A percentile compares a stretch with the other conserved stretches of the same genome.
phyloP scores from a whole-genome alignment of 2,797 vertebrate genomes.

The Microctenopoma steveboyesi region DNA sequence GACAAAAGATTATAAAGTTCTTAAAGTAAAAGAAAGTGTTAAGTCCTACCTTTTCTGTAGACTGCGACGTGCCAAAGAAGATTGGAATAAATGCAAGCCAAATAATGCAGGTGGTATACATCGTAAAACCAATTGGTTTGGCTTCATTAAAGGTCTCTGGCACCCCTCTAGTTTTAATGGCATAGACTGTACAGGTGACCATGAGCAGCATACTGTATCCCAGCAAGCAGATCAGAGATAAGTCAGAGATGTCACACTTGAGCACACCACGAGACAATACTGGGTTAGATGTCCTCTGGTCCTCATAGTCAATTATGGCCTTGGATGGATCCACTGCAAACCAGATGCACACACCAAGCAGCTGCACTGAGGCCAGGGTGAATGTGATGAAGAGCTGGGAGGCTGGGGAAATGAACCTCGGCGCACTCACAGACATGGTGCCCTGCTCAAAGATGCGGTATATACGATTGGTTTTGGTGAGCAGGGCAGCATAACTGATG shows the following conservation, averaged over 20 bases:
- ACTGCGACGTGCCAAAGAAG: slow-evolving; percentile 98
- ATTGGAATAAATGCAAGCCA: slow-evolving; percentile 99
- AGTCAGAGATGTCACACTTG: slow-evolving; percentile 98
- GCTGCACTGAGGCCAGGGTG: slow-evolving; percentile 95
- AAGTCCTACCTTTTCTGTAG: slow-evolving; percentile 95
- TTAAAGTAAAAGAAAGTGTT: background rate
- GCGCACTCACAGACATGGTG: slow-evolving; percentile 93
- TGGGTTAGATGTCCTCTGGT: slow-evolving; percentile 96
- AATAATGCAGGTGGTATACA: slow-evolving; percentile 99
- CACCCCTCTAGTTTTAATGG: slow-evolving; percentile 97
- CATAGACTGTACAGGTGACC: slow-evolving; percentile 99
- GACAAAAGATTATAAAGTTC: background rate
- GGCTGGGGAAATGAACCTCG: slow-evolving; percentile 94
- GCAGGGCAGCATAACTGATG: slow-evolving; percentile 96
- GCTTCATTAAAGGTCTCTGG: slow-evolving; percentile 99
- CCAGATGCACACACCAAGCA: slow-evolving; percentile 97
- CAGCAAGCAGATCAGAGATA: slow-evolving; percentile 97
- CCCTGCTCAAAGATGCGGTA: slow-evolving; percentile 99
- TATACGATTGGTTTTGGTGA: slow-evolving; percentile 99
- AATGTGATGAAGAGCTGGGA: slow-evolving; percentile 97
- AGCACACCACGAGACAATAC: slow-evolving; percentile 92
- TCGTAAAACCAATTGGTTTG: slow-evolving; percentile 99
- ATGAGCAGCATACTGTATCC: slow-evolving; percentile 99
- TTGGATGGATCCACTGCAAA: slow-evolving; percentile 96
- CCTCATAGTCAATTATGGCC: slow-evolving; percentile 96